A percentile compares a stretch with the other conserved stretches of the same genome.
These are phyloP conservation scores for Epiblema foenella DNA, from an alignment of 2,888 invertebrate genomes.

Conservation along the genomic window DNA sequence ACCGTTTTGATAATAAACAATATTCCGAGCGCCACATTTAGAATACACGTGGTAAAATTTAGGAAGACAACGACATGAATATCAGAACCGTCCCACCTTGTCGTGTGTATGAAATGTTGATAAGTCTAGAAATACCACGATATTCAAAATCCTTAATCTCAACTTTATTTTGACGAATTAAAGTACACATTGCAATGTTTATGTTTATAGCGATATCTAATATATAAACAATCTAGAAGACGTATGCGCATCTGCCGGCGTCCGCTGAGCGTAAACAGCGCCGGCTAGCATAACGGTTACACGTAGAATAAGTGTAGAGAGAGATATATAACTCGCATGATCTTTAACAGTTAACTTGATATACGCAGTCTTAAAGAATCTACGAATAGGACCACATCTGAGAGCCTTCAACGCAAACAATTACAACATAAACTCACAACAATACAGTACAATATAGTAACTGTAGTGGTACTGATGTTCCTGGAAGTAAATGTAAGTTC, in stretches of 20 bases:
- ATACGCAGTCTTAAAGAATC: conserved; percentile 26
- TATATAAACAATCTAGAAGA: conserved; percentile 45
- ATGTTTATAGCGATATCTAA: conserved; percentile 22
- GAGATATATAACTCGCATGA: conserved; percentile 48
- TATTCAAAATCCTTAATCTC: neutral
- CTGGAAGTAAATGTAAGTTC: neutral
- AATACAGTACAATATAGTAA: neutral
- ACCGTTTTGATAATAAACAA: conserved; percentile 43
- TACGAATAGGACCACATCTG: conserved; percentile 17
- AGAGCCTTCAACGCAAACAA: conserved; percentile 27
- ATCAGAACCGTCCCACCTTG: conserved; percentile 37
- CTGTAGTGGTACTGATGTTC: conserved; percentile 2
- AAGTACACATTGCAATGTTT: conserved; percentile 16
- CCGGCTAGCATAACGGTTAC: conserved; percentile 53
- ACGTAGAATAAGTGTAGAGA: conserved; percentile 50
- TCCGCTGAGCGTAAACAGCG: conserved; percentile 56
- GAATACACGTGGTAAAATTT: conserved; percentile 31
- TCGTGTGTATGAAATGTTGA: conserved; percentile 37
- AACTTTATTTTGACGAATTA: conserved; percentile 20
- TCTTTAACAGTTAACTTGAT: conserved; percentile 50
- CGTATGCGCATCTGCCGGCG: conserved; percentile 44
- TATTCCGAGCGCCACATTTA: conserved; percentile 28
- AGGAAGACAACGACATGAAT: conserved; percentile 39
- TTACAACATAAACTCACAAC: conserved; percentile 8
- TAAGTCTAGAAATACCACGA: conserved; percentile 24